Conservation (phyloP, 1,140 invertebrate genomes). For the Nasonia giraulti region DNA sequence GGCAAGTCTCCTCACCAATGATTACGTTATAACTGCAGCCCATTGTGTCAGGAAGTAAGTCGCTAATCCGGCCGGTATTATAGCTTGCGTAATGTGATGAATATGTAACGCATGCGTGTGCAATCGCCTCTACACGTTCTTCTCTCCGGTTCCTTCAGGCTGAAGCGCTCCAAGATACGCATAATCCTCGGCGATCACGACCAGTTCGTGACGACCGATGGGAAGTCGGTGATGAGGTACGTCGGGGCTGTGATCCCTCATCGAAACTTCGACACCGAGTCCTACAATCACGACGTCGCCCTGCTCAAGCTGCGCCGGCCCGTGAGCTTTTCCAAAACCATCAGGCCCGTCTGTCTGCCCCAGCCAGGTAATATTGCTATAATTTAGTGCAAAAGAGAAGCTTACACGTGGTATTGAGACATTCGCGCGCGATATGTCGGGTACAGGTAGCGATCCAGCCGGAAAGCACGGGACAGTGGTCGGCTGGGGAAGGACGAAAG, state of each 20-base stretch:
- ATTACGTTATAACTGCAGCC: slow-evolving; percentile 81
- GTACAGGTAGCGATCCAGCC: slow-evolving; percentile 79
- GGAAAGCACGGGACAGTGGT: slow-evolving; percentile 85
- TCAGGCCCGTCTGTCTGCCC: slow-evolving; percentile 88
- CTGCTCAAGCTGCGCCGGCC: slow-evolving; percentile 84
- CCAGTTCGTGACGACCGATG: slow-evolving; percentile 84
- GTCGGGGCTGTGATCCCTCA: slow-evolving; percentile 86
- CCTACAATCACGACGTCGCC: slow-evolving; percentile 92
- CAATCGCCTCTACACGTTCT: background rate
- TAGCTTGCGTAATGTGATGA: background rate
- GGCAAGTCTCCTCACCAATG: slow-evolving; percentile 86
- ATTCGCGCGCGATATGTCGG: too few relatives aligned
- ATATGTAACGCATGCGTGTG: background rate
- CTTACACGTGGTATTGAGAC: slow-evolving; percentile 11
- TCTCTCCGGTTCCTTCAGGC: slow-evolving; percentile 65
- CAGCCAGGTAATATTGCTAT: slow-evolving; percentile 63
- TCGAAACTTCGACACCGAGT: slow-evolving; percentile 86
- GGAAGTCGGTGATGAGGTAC: slow-evolving; percentile 84
- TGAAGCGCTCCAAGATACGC: slow-evolving; percentile 85
- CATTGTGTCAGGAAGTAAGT: slow-evolving; percentile 80
- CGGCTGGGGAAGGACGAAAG: slow-evolving; percentile 88
- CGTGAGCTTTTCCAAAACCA: slow-evolving; percentile 85
- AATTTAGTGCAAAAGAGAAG: too few relatives aligned
- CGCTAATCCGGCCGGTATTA: background rate
- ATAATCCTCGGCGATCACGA: slow-evolving; percentile 88